Evolutionary conservation across 2,113 vertebrate species (phyloP).

Genomic region (Phylloscopus trochilus): DNA sequence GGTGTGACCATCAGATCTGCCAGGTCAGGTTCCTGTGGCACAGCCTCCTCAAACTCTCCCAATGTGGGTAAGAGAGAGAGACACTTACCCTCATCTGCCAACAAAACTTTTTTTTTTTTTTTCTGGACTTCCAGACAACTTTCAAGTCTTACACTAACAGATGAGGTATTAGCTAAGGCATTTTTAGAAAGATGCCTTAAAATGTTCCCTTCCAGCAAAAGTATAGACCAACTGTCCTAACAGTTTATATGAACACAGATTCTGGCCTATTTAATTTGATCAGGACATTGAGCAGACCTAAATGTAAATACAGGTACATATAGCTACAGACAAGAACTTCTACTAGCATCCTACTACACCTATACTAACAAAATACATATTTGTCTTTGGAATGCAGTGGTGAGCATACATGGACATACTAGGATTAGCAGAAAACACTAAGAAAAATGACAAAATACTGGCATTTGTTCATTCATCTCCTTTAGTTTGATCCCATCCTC

Average conservation of each 20-base stretch:
- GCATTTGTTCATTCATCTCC: not conserved
- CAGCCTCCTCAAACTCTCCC: not conserved
- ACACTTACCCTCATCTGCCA: not conserved
- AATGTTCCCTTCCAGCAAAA: not conserved
- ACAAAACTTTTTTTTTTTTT: not conserved
- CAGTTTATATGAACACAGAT: not conserved
- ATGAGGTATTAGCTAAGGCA: not conserved
- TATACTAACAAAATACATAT: not conserved
- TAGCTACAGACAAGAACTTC: not conserved
- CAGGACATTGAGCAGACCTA: not conserved
- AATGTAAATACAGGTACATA: not conserved
- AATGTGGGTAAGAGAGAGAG: not conserved
- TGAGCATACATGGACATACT: not conserved
- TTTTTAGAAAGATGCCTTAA: not conserved
- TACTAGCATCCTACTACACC: not conserved
- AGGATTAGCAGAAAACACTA: not conserved
- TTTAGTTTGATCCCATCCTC: not conserved
- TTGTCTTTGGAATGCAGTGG: not conserved
- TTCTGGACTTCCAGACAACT: not conserved
- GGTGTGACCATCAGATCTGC: not conserved
- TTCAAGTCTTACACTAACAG: not conserved
- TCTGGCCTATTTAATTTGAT: not conserved
- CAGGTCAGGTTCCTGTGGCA: not conserved
- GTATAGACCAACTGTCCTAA: not conserved
- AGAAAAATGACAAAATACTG: not conserved